These are phyloP conservation scores for Xerus inauris DNA, from an alignment of 2,113 vertebrate genomes.

Conservation along the genomic window DNA sequence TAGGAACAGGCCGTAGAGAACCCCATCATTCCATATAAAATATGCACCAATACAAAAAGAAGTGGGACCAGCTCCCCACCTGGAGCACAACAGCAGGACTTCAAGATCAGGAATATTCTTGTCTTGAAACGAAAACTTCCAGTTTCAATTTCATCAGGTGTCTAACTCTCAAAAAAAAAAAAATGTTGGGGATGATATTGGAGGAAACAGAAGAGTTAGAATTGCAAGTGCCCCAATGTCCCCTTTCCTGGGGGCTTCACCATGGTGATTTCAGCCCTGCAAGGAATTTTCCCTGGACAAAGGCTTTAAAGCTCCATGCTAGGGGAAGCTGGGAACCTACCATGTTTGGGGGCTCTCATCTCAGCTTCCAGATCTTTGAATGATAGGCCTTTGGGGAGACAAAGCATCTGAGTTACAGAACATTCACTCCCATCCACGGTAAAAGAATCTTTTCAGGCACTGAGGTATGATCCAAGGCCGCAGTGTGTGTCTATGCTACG, in stretches of 20 bases:
- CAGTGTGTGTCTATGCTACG: fast-evolving
- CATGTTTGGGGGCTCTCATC: background rate
- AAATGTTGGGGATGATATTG: background rate
- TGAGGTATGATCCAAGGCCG: fast-evolving
- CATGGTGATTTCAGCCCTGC: background rate
- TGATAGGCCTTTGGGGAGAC: background rate
- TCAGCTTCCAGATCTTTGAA: background rate
- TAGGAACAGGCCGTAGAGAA: background rate
- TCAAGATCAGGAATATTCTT: background rate
- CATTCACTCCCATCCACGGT: fast-evolving
- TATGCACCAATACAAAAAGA: background rate
- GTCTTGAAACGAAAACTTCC: background rate
- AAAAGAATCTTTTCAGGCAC: background rate
- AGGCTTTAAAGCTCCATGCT: fast-evolving
- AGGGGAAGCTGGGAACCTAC: no score
- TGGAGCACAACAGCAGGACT: background rate
- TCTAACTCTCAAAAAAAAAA: background rate
- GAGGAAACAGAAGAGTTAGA: background rate
- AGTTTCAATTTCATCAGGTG: background rate
- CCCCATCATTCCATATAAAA: background rate
- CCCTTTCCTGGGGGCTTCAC: background rate
- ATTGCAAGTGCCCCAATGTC: background rate
- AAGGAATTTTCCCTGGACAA: background rate
- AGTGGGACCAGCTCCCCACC: background rate
- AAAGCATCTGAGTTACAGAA: background rate